Percentiles rank a stretch among this genome's conserved stretches.
phyloP scores from a whole-genome alignment of 2,113 vertebrate genomes.

The Chloroceryle aenea region DNA sequence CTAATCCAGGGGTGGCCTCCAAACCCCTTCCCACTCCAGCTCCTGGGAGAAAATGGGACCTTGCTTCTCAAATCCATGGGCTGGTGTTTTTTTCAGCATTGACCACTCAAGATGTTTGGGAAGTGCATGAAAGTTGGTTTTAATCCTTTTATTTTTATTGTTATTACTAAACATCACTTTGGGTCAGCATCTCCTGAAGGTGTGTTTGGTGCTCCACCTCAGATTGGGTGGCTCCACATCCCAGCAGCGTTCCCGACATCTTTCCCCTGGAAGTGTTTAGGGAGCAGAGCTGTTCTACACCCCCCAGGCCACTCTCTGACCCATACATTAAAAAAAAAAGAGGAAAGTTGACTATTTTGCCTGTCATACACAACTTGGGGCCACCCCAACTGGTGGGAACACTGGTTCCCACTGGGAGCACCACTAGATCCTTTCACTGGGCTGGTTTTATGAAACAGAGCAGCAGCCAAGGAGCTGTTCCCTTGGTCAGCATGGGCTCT shows the following conservation, averaged over 20 bases:
- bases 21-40: background rate
- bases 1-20: background rate
- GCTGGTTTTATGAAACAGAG: conserved; percentile 15
- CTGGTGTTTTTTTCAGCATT: background rate
- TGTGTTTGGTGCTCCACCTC: background rate
- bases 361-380: background rate
- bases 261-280: rapidly evolving
- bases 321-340: rapidly evolving
- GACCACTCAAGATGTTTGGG: background rate
- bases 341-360: background rate
- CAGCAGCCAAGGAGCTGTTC: conserved; percentile 24
- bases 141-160: background rate
- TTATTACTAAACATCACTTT: background rate
- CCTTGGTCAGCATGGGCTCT: background rate
- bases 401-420: conserved; percentile 25
- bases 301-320: background rate
- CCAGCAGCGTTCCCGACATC: no score
- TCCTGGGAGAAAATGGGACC: background rate
- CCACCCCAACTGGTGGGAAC: background rate
- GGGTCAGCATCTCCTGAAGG: background rate
- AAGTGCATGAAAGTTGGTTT: rapidly evolving
- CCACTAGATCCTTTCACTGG: background rate
- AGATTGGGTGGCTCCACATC: background rate
- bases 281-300: background rate
- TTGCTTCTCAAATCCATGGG: background rate